Evolutionary conservation across 1,140 invertebrate species (phyloP), one percentile per base, ranked within the genome.

Genomic region (Bicyclus anynana): DNA sequence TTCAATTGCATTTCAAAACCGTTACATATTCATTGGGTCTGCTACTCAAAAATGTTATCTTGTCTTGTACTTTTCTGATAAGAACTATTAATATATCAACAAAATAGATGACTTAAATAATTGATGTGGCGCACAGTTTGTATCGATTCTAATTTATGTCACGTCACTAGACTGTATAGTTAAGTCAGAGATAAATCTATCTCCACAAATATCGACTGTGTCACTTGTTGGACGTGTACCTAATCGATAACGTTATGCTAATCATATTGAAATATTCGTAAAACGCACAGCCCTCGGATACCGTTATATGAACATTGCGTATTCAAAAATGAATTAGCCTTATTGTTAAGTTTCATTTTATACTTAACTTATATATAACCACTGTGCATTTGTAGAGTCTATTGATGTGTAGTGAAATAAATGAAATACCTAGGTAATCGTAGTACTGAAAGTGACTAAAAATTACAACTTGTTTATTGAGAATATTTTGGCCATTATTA

Each of bases 131-230:
- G 37, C 2, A 10, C 7, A 40, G 37, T 40, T 21, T 9, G 6
- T 44, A 44, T 47, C 21, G 44, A 27, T 47, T 26, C n/a, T 47
- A 47, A 54, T 54, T 54, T 47, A 54, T 44, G 42, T 35, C 44
- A 47, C 44, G 53, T 54, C 53, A 29, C 26, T 54, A 54, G 53
- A 21, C 26, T 27, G 44, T 21, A 29, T 47, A 54, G 40, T 42
- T 54, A 37, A n/a, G 53, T 46, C 42, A 47, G 44, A 47, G 53
- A 47, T 54, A 54, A 27, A 26, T 47, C 21, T 47, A 29, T 54
- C 18, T 44, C 14, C 13, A 47, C 42, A 47, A 37, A 54, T 54
- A 47, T 33, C 40, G 40, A 6, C 5, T 54, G 44, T 23, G 17
- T 47, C 27, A 47, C 46, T 12, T 29, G 18, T 47, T 18, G 35